Base-by-base conservation (phyloP, 2,113 vertebrate species). In the Myotis lucifugus region DNA sequence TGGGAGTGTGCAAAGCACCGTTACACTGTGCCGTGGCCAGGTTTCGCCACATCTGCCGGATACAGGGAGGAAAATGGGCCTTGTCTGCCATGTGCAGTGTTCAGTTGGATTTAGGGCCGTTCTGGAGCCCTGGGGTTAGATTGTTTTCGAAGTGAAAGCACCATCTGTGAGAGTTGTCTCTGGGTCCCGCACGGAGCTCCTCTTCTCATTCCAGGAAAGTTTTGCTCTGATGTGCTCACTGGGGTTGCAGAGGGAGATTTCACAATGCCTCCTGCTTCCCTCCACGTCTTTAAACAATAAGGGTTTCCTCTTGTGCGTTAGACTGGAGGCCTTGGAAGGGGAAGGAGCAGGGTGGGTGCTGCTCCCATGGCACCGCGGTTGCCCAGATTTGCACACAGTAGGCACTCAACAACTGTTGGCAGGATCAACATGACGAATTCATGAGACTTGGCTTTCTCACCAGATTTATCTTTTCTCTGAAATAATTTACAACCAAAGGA, bases 341-440 rank as follows among this genome's bases (percentile, higher is more conserved):
- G 23, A 59, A 13, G 9, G 15, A 21, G 6, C 6, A 2, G 32
- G 3, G 1, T 4, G n/a, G 27, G 46, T 15, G 1, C 2, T 9
- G 1, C n/a, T 40, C 23, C 21, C 13, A 0, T 0, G 10, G 32
- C 2, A 8, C 8, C 17, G 56, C 25, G 21, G 48, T 0, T 6
- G 3, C 2, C 6, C 13, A 6, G 12, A 72, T 42, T 6, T 17
- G 10, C 50, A n/a, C 3, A 6, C 17, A 14, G 4, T 15, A 15
- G 12, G 1, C 19, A 34, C 23, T 59, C 21, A 46, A 17, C 15
- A 89, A 19, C 1, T 23, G 5, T 64, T 59, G 52, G 32, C 6
- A 40, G 21, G 48, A 56, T 7, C 19, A 54, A 52, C 40, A 15
- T 12, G 32, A 67, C 21, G 29, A 66, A 59, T 23, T 5, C 17